phyloP scores from a whole-genome alignment of 2,113 vertebrate genomes.

The Oreochromis spilurus region DNA sequence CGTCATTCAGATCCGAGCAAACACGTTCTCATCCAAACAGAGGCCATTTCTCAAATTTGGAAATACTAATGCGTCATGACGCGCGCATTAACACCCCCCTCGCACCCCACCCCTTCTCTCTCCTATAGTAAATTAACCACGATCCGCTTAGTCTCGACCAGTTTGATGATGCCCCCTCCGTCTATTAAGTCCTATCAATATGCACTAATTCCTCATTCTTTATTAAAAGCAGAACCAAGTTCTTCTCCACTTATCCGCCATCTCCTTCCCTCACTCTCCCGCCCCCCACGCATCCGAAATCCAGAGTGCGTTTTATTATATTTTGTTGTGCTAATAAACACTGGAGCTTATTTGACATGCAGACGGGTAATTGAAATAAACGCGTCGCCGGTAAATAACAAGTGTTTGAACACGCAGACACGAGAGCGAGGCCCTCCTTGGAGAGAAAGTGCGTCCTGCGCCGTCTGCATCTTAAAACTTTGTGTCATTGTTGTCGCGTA shows the following conservation, averaged over 20 bases:
- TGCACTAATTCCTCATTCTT: constrained; percentile 62
- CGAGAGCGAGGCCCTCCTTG: background rate
- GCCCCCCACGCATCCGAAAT: background rate
- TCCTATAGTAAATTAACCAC: constrained; percentile 86
- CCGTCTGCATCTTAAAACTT: constrained; percentile 27
- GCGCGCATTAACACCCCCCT: background rate
- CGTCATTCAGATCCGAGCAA: background rate
- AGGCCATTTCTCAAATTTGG: background rate
- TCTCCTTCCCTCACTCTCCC: background rate
- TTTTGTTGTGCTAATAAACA: constrained; percentile 65
- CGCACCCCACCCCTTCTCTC: background rate
- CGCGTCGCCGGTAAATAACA: constrained; percentile 56
- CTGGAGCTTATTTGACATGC: constrained; percentile 63
- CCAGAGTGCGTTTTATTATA: constrained; percentile 31
- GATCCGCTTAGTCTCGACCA: constrained; percentile 87
- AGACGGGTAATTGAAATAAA: constrained; percentile 64
- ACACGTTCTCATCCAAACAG: background rate
- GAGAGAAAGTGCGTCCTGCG: background rate
- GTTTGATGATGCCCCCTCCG: constrained; percentile 71
- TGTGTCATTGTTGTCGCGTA: background rate
- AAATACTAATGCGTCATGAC: constrained; percentile 7
- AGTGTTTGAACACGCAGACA: constrained; percentile 46
- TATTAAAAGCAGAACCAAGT: constrained; percentile 61
- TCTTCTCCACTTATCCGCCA: background rate
- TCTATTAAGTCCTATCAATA: constrained; percentile 72